Conservation (phyloP, 1,140 invertebrate species). For the Dufourea novaeangliae region DNA sequence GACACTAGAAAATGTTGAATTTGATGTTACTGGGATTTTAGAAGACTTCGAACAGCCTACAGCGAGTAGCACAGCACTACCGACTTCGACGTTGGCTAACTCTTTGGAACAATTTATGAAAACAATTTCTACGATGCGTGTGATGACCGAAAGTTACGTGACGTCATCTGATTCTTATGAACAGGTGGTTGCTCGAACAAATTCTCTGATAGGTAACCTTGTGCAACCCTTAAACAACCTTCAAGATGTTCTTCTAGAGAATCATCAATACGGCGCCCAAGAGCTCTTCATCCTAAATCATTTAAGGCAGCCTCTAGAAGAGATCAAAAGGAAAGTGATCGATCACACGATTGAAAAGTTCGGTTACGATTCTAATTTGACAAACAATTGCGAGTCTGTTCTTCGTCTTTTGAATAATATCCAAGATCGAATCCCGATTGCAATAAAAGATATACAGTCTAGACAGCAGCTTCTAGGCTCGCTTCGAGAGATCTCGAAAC, state of each 20-base stretch:
- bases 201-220: constrained; percentile 54
- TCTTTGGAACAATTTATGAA: constrained; percentile 63
- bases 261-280: constrained; percentile 58
- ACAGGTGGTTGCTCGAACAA: constrained; percentile 10
- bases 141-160: not conserved
- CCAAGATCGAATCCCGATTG: constrained; percentile 59
- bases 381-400: constrained; percentile 50
- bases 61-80: constrained; percentile 42
- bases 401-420: constrained; percentile 61
- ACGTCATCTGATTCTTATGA: constrained; percentile 8
- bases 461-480: constrained; percentile 63
- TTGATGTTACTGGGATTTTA: constrained; percentile 66
- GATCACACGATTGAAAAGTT: constrained; percentile 47
- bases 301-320: constrained; percentile 59
- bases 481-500: constrained; percentile 66
- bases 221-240: constrained; percentile 64
- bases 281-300: constrained; percentile 70
- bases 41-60: constrained; percentile 71
- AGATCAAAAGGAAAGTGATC: constrained; percentile 64
- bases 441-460: constrained; percentile 59
- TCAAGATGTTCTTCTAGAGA: constrained; percentile 55
- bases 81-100: constrained; percentile 60
- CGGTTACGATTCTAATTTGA: not conserved
- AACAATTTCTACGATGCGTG: constrained; percentile 47
- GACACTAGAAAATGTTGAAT: constrained; percentile 61